Percentiles rank a stretch among this genome's conserved stretches.
Conservation (phyloP, 2,113 vertebrate species). For the Addax nasomaculatus region DNA sequence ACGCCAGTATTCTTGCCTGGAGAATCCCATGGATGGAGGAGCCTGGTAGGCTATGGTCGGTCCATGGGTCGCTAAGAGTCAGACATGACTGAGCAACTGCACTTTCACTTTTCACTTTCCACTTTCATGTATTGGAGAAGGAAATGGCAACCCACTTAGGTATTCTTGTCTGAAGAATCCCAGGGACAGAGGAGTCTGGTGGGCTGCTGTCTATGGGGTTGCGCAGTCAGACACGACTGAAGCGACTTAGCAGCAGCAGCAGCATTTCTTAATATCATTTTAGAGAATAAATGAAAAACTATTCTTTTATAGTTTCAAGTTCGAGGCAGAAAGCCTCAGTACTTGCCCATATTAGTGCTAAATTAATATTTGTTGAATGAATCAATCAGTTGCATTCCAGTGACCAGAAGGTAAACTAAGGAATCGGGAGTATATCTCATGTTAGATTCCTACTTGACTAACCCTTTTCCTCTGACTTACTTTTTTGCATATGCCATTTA, state of each 20-base stretch:
- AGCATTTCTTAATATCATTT: neutral
- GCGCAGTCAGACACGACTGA: accelerated
- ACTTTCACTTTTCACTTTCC: neutral
- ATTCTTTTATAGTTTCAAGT: neutral
- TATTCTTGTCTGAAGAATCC: neutral
- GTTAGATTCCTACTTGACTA: neutral
- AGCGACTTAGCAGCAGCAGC: neutral
- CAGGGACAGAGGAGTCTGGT: neutral
- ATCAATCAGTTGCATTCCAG: neutral
- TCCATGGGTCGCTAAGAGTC: neutral
- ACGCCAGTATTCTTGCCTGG: neutral
- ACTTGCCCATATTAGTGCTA: neutral
- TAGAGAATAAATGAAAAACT: neutral
- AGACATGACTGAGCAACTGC: neutral
- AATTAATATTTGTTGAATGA: neutral
- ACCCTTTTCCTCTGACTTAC: neutral
- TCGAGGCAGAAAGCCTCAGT: neutral
- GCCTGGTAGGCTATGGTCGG: neutral
- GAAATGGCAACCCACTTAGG: neutral
- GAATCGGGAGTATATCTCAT: neutral
- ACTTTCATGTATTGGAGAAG: neutral
- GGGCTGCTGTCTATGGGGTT: neutral
- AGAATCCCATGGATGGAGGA: neutral
- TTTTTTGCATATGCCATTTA: neutral
- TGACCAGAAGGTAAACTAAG: neutral